Conservation (phyloP, 2,888 invertebrate genomes). For the Lochmaea crataegi region DNA sequence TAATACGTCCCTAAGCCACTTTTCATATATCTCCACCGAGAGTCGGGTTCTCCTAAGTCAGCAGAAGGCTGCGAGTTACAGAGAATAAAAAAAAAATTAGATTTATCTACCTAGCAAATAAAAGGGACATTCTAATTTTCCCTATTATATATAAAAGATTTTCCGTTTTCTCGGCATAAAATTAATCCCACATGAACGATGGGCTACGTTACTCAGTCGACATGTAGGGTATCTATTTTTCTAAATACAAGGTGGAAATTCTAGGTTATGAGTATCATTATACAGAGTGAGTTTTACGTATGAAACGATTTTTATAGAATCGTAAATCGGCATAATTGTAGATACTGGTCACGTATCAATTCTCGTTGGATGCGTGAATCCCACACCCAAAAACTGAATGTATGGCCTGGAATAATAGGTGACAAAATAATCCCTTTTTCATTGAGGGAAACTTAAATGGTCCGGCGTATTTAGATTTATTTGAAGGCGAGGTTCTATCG, state of each 20-base stretch:
- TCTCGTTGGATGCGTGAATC: too few relatives aligned
- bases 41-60: not conserved
- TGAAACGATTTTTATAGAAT: too few relatives aligned
- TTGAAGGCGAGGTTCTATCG: too few relatives aligned
- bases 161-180: constrained; percentile 11
- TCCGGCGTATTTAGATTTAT: too few relatives aligned
- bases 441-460: too few relatives aligned
- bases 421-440: too few relatives aligned
- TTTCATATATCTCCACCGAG: not conserved
- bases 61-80: not conserved
- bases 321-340: too few relatives aligned
- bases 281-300: too few relatives aligned
- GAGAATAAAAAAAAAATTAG: not conserved
- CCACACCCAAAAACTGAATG: too few relatives aligned
- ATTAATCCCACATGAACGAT: constrained; percentile 2
- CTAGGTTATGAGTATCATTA: too few relatives aligned
- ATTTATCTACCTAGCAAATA: constrained; percentile 5
- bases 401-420: too few relatives aligned
- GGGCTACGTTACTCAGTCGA: not conserved
- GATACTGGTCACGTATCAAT: too few relatives aligned
- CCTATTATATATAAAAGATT: not conserved
- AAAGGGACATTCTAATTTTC: constrained; percentile 11
- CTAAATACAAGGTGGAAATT: not conserved
- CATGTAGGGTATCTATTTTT: not conserved
- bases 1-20: constrained; percentile 3